phyloP scores from a whole-genome alignment of 2,797 vertebrate species.

The Gymnopithys bicolor region DNA sequence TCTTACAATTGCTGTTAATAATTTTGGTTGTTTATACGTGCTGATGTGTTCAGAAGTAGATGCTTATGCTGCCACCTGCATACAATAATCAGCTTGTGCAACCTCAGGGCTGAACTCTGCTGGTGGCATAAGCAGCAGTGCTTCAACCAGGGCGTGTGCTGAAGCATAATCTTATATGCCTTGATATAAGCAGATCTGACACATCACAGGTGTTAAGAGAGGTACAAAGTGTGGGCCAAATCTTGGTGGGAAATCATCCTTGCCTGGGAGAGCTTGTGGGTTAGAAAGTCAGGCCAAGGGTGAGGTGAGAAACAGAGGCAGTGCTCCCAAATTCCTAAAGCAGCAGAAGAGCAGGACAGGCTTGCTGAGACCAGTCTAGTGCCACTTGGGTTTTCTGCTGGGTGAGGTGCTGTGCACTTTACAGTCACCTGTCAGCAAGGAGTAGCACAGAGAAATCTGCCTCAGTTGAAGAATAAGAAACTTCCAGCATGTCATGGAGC shows the following conservation, averaged over 20 bases:
- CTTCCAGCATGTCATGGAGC: not conserved
- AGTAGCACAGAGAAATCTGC: not conserved
- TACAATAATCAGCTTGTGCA: slow-evolving; percentile 49
- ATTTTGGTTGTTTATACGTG: not conserved
- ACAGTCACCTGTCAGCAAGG: not conserved
- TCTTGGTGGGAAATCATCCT: not conserved
- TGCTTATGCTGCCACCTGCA: slow-evolving; percentile 68
- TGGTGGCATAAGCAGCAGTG: not conserved
- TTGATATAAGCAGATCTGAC: not conserved
- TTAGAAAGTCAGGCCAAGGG: not conserved
- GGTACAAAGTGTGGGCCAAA: not conserved
- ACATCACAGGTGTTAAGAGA: fast-evolving
- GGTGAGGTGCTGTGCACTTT: not conserved
- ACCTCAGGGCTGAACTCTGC: not conserved
- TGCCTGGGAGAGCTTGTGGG: not conserved
- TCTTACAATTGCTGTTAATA: not conserved
- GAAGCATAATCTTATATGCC: not conserved
- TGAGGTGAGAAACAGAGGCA: not conserved
- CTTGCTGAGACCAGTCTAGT: not conserved
- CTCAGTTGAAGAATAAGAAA: not conserved
- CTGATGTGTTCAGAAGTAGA: not conserved
- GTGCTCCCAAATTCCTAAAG: not conserved
- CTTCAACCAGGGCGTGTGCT: not conserved
- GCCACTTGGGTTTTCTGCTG: not conserved
- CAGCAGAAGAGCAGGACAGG: not conserved